Conservation (phyloP, 1,140 invertebrate genomes). For the Leucophenga varia region DNA sequence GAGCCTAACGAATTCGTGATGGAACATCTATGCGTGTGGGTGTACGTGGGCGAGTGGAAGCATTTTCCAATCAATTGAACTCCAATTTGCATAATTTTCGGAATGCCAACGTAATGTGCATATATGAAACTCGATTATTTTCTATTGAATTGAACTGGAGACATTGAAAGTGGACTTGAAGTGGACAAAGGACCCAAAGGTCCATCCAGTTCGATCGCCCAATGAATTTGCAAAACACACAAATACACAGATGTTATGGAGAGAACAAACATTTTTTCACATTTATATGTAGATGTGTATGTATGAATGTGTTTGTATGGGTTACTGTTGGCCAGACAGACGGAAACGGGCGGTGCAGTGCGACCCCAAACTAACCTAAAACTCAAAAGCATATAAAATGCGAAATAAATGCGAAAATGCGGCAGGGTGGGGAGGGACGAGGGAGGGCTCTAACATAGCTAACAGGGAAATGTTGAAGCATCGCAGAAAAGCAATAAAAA, state of each 20-base stretch:
- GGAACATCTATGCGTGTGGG: background rate
- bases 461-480: constrained; percentile 25
- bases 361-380: constrained; percentile 44
- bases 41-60: constrained; percentile 6
- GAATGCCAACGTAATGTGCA: constrained; percentile 48
- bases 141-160: constrained; percentile 50
- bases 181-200: constrained; percentile 30
- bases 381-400: constrained; percentile 40
- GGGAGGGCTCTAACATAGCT: too few species aligned
- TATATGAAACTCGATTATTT: constrained; percentile 51
- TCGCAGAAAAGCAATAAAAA: constrained; percentile 40
- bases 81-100: constrained; percentile 52
- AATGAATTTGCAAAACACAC: constrained; percentile 7
- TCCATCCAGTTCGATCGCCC: constrained; percentile 9
- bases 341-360: constrained; percentile 16
- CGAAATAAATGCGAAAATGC: constrained; percentile 17
- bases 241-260: constrained; percentile 12
- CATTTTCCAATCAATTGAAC: constrained; percentile 54
- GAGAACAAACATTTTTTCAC: constrained; percentile 45
- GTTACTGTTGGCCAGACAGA: too few species aligned
- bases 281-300: constrained; percentile 33
- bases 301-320: too few species aligned
- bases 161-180: constrained; percentile 44
- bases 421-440: too few species aligned
- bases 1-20: constrained; percentile 3